Percentiles rank a stretch among this genome's conserved stretches.
These are phyloP conservation scores for Horisme vitalbata DNA, from an alignment of 2,888 invertebrate species.

Conservation along the genomic window DNA sequence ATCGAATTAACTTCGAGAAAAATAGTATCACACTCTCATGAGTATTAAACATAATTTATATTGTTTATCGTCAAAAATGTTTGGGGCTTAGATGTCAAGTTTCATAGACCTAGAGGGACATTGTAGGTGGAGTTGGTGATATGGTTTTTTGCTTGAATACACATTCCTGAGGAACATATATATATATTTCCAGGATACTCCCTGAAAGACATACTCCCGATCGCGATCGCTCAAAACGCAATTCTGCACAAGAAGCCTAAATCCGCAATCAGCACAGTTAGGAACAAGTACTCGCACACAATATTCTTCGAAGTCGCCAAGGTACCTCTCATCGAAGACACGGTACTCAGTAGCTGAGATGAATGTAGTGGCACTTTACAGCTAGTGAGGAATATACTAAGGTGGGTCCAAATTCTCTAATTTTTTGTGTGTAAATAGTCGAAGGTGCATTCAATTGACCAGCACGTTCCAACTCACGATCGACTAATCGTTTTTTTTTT, in stretches of 20 bases:
- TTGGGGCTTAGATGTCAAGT: too few relatives aligned
- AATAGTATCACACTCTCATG: too few relatives aligned
- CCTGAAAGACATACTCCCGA: constrained; percentile 87
- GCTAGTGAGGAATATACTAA: constrained; percentile 49
- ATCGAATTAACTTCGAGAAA: too few relatives aligned
- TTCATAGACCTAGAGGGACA: too few relatives aligned
- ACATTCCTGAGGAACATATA: neutral
- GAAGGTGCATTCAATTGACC: constrained; percentile 26
- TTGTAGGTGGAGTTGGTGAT: too few relatives aligned
- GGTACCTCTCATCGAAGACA: constrained; percentile 84
- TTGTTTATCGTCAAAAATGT: too few relatives aligned
- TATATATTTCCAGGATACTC: constrained; percentile 85
- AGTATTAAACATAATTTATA: too few relatives aligned
- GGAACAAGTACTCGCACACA: constrained; percentile 96
- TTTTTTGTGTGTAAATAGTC: constrained; percentile 31
- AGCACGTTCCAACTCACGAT: constrained; percentile 18
- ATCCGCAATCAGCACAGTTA: constrained; percentile 91
- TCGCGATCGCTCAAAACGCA: constrained; percentile 88
- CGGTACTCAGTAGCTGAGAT: constrained; percentile 63
- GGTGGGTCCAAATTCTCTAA: constrained; percentile 65
- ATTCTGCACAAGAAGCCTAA: constrained; percentile 90
- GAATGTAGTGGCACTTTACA: constrained; percentile 52
- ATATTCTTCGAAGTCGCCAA: constrained; percentile 97
- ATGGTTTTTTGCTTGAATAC: too few relatives aligned
- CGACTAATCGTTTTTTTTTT: constrained; percentile 1